Evolutionary conservation across 2,113 vertebrate species (phyloP).

Genomic region (Holacanthus passer): DNA sequence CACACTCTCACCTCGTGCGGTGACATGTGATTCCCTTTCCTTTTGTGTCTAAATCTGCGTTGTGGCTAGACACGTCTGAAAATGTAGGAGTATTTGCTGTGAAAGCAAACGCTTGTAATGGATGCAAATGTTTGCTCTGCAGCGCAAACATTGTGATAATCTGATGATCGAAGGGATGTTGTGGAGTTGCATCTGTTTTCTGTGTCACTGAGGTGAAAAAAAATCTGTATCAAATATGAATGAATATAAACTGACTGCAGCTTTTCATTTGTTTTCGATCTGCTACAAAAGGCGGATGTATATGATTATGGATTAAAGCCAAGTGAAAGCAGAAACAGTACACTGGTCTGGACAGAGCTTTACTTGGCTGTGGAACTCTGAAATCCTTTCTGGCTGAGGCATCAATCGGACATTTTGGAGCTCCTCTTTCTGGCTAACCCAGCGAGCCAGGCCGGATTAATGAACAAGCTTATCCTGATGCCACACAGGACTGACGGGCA

Average conservation of each 20-base stretch:
- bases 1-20: slow-evolving; percentile 11
- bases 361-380: slow-evolving; percentile 52
- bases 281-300: slow-evolving; percentile 18
- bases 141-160: slow-evolving; percentile 52
- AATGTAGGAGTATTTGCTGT: slow-evolving; percentile 40
- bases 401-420: slow-evolving; percentile 63
- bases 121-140: slow-evolving; percentile 46
- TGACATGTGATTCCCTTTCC: slow-evolving; percentile 38
- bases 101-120: slow-evolving; percentile 41
- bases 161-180: slow-evolving; percentile 23
- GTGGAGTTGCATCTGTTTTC: slow-evolving; percentile 20
- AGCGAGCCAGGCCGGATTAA: slow-evolving; percentile 61
- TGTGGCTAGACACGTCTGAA: background rate
- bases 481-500: slow-evolving; percentile 43
- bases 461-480: slow-evolving; percentile 66
- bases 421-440: slow-evolving; percentile 54
- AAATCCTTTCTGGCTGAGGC: slow-evolving; percentile 64
- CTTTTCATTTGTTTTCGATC: slow-evolving; percentile 21
- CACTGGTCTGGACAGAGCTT: slow-evolving; percentile 22
- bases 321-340: slow-evolving; percentile 38
- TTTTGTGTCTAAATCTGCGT: slow-evolving; percentile 2
- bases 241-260: slow-evolving; percentile 24
- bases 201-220: slow-evolving; percentile 34
- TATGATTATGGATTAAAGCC: slow-evolving; percentile 40
- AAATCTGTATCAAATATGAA: slow-evolving; percentile 11